These are phyloP conservation scores for Hesperophylax magnus DNA, from an alignment of 1,140 invertebrate genomes.

Conservation along the genomic window DNA sequence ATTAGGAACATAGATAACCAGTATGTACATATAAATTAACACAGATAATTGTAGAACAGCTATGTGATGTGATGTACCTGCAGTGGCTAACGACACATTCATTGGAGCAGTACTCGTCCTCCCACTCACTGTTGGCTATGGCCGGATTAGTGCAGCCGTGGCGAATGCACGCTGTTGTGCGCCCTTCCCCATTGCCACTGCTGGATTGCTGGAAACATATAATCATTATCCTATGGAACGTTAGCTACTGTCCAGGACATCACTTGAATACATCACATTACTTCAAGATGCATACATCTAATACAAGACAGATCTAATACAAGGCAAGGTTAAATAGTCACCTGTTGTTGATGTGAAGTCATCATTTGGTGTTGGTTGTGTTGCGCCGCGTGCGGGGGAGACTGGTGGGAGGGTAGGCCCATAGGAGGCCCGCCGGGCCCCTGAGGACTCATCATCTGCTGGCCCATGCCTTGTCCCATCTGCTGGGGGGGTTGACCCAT, in stretches of 20 bases:
- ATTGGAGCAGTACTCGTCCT: constrained; percentile 97
- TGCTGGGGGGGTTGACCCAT: constrained; percentile 61
- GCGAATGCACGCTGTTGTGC: constrained; percentile 84
- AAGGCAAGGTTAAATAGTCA: background rate
- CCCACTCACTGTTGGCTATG: constrained; percentile 94
- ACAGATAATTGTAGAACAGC: background rate
- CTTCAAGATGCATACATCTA: background rate
- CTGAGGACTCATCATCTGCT: constrained; percentile 56
- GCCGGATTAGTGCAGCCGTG: constrained; percentile 93
- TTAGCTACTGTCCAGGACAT: constrained; percentile 16
- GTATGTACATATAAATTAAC: too few relatives aligned
- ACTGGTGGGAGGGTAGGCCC: constrained; percentile 62
- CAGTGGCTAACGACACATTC: constrained; percentile 98
- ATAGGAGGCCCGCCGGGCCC: constrained; percentile 24
- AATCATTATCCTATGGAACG: constrained; percentile 39
- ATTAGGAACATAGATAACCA: too few relatives aligned
- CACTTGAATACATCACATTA: constrained; percentile 14
- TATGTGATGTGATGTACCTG: constrained; percentile 70
- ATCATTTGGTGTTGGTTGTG: constrained; percentile 59
- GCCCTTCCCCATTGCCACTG: constrained; percentile 62
- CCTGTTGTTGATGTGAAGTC: constrained; percentile 56
- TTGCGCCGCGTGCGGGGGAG: constrained; percentile 61
- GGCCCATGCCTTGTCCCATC: constrained; percentile 58
- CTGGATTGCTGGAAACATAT: constrained; percentile 50
- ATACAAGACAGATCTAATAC: background rate